phyloP scores from a whole-genome alignment of 2,113 vertebrate species.

The Poeciliopsis retropinna region DNA sequence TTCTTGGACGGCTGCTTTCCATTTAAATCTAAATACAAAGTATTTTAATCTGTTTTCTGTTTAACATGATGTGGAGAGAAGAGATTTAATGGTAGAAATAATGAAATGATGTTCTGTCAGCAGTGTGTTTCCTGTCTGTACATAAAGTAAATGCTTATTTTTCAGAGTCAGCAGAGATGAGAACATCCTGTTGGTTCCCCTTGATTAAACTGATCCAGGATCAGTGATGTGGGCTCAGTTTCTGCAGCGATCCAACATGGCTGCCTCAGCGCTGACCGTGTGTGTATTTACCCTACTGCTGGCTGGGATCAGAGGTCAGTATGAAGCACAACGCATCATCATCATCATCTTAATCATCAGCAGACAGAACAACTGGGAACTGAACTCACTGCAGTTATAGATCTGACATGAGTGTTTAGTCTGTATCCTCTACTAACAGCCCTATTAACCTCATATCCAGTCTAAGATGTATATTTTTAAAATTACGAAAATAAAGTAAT shows the following conservation, averaged over 20 bases:
- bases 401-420: too few relatives aligned
- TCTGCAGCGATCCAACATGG: constrained; percentile 39
- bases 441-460: too few relatives aligned
- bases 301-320: constrained; percentile 44
- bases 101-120: too few relatives aligned
- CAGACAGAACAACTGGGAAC: too few relatives aligned
- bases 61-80: too few relatives aligned
- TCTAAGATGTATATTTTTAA: too few relatives aligned
- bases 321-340: neutral
- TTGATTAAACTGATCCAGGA: constrained; percentile 10
- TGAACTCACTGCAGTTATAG: neutral
- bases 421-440: too few relatives aligned
- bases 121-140: neutral
- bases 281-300: constrained; percentile 46
- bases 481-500: too few relatives aligned
- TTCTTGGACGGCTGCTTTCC: too few relatives aligned
- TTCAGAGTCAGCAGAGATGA: neutral
- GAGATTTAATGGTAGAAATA: too few relatives aligned
- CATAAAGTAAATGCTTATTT: neutral
- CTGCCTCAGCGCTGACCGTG: neutral
- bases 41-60: too few relatives aligned
- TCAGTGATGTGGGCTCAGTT: constrained; percentile 17
- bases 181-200: neutral
- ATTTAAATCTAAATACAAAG: too few relatives aligned
- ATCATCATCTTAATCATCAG: neutral